These are phyloP conservation scores for Serripes groenlandicus DNA, from an alignment of 2,888 invertebrate species.

Conservation along the genomic window DNA sequence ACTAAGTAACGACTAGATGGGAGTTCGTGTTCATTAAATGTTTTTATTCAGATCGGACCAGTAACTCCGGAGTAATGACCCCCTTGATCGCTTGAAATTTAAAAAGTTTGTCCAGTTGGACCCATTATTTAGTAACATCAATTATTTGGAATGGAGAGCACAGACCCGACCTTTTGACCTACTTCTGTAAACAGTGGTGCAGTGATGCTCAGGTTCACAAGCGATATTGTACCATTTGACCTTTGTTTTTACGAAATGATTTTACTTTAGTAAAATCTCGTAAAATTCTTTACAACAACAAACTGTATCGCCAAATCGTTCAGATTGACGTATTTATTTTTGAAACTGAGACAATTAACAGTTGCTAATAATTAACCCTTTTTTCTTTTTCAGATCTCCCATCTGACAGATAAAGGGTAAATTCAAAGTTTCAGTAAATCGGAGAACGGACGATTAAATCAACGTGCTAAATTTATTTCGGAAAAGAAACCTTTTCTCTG, in stretches of 20 bases:
- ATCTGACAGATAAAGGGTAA: slow-evolving; percentile 17
- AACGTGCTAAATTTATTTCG: slow-evolving; percentile 8
- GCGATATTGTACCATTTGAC: not conserved
- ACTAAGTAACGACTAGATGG: no score
- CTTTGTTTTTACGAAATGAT: no score
- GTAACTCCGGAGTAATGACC: no score
- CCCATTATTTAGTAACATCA: no score
- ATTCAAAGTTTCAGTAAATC: slow-evolving; percentile 29
- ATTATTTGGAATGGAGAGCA: no score
- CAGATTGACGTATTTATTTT: not conserved
- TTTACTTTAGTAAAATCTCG: not conserved
- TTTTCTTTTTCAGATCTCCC: slow-evolving; percentile 7
- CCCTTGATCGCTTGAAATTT: no score
- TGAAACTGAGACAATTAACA: not conserved
- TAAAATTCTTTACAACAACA: no score
- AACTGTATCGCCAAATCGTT: no score
- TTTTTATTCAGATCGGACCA: no score
- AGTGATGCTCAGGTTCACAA: not conserved
- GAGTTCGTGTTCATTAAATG: no score
- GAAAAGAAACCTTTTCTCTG: slow-evolving; percentile 15
- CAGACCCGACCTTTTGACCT: not conserved
- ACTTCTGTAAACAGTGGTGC: not conserved
- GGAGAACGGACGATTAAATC: slow-evolving; percentile 24
- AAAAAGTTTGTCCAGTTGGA: no score
- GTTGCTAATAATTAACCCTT: not conserved